Percentiles rank a stretch among this genome's conserved stretches.
phyloP scores from a whole-genome alignment of 2,888 invertebrate genomes.

The Pachliopta kotzebuea region DNA sequence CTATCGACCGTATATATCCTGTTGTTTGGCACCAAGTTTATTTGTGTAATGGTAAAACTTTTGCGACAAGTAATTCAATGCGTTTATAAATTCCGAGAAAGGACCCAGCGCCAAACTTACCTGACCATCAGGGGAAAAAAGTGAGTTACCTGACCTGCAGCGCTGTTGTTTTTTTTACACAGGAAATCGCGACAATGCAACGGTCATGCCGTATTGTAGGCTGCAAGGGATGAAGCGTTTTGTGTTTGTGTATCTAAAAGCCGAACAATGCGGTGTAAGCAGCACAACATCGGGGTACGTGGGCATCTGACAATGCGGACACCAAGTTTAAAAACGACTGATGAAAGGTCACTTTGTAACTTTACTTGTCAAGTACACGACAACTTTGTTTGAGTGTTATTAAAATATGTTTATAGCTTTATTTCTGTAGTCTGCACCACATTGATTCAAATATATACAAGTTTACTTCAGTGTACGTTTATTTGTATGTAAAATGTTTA shows the following conservation, averaged over 20 bases:
- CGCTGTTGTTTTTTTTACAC: slow-evolving; percentile 49
- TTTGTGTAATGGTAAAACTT: slow-evolving; percentile 32
- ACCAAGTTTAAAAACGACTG: background rate
- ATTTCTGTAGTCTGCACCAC: background rate
- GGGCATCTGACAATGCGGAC: slow-evolving; percentile 9
- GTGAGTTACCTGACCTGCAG: slow-evolving; percentile 59
- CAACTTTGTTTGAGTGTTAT: slow-evolving; percentile 1
- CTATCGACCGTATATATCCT: slow-evolving; percentile 39
- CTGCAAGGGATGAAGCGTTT: slow-evolving; percentile 39
- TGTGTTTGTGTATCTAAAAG: slow-evolving; percentile 29
- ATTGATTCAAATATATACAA: too few species aligned
- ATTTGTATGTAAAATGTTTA: background rate
- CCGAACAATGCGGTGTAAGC: slow-evolving; percentile 19
- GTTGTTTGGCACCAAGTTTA: slow-evolving; percentile 31
- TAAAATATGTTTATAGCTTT: background rate
- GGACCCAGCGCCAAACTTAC: slow-evolving; percentile 46
- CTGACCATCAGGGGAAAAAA: slow-evolving; percentile 54
- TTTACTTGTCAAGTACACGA: background rate
- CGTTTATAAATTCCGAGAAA: slow-evolving; percentile 48
- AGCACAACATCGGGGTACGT: slow-evolving; percentile 11
- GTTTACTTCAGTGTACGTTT: too few species aligned
- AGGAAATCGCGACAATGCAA: slow-evolving; percentile 70
- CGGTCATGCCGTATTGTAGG: slow-evolving; percentile 50
- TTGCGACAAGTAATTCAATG: slow-evolving; percentile 42
- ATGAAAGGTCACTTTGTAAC: slow-evolving; percentile 22